Percentiles rank a stretch among this genome's conserved stretches.
These are phyloP conservation scores for Heliconius sara DNA, from an alignment of 2,888 invertebrate genomes.

Conservation along the genomic window DNA sequence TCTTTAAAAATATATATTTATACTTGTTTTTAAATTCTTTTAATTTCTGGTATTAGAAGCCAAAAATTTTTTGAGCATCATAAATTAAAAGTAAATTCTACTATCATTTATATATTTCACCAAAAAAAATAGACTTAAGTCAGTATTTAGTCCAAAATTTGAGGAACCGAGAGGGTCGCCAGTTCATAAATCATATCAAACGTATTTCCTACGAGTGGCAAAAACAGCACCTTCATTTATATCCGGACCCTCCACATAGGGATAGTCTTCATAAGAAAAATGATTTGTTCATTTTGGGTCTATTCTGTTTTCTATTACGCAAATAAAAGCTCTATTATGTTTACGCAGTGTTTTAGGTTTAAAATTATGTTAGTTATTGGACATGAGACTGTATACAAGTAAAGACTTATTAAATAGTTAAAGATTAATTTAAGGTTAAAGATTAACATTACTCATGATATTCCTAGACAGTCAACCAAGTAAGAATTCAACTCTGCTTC, in stretches of 20 bases:
- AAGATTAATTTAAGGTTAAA: too few species aligned
- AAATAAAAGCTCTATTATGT: conserved; percentile 39
- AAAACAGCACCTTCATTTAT: conserved; percentile 50
- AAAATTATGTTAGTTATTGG: neutral
- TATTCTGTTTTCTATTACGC: conserved; percentile 47
- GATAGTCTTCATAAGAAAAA: conserved; percentile 48
- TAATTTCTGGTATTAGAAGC: neutral
- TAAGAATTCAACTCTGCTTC: too few species aligned
- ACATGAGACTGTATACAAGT: neutral
- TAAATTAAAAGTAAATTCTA: neutral
- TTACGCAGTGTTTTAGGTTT: conserved; percentile 11
- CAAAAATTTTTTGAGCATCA: neutral
- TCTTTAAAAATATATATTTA: too few species aligned
- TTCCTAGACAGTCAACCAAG: too few species aligned
- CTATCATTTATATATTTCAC: neutral
- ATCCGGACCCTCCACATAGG: conserved; percentile 50
- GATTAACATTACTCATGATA: neutral
- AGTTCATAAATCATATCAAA: conserved; percentile 36
- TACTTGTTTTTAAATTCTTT: too few species aligned
- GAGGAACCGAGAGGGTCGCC: conserved; percentile 7
- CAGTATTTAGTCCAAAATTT: conserved; percentile 13
- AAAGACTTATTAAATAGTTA: neutral
- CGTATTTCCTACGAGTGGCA: conserved; percentile 39
- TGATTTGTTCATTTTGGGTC: conserved; percentile 47
- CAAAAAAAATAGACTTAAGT: neutral